These are phyloP conservation scores for Monopterus albus DNA, from an alignment of 2,113 vertebrate species.

Conservation along the genomic window DNA sequence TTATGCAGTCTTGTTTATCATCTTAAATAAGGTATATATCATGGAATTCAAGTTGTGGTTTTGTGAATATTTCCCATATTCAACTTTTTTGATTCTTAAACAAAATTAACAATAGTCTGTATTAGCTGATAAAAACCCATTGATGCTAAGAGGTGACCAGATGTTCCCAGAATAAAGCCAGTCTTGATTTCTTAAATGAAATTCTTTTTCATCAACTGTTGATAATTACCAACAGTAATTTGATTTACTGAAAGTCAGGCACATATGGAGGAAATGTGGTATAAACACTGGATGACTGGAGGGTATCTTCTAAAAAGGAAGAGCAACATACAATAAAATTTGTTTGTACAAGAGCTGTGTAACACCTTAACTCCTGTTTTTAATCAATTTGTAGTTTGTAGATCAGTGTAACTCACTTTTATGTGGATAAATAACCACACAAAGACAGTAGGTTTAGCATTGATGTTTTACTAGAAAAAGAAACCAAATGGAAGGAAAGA, in stretches of 20 bases:
- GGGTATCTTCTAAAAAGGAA: background rate
- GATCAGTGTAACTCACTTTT: too few species aligned
- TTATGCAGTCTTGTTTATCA: background rate
- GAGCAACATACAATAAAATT: background rate
- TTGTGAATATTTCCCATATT: too few species aligned
- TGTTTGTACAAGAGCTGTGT: background rate
- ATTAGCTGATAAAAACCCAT: too few species aligned
- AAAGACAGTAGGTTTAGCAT: conserved; percentile 57
- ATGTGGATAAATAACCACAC: conserved; percentile 61
- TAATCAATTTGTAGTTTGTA: background rate
- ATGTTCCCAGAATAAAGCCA: background rate
- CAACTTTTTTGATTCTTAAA: too few species aligned
- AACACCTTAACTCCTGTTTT: background rate
- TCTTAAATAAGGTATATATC: background rate
- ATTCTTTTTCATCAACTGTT: background rate
- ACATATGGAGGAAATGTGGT: background rate
- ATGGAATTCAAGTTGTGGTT: background rate
- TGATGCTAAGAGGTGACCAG: background rate
- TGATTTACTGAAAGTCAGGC: background rate
- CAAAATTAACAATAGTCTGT: too few species aligned
- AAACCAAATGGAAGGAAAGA: conserved; percentile 71
- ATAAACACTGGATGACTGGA: too few species aligned
- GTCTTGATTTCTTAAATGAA: background rate
- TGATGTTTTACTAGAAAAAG: conserved; percentile 81
- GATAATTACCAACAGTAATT: background rate